Conservation (phyloP, 1,140 invertebrate genomes). For the Mamestra configurata region DNA sequence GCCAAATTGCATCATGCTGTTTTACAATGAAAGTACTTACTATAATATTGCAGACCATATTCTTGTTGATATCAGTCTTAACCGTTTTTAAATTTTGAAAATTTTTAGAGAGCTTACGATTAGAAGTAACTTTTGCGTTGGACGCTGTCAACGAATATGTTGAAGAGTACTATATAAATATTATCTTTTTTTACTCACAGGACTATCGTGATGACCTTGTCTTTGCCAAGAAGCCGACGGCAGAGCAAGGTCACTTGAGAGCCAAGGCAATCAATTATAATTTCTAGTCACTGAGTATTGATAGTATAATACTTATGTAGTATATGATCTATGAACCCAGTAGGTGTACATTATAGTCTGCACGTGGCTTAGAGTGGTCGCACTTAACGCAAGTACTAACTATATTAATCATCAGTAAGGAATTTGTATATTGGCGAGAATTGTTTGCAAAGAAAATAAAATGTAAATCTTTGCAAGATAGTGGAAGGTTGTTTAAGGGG, state of each 20-base stretch:
- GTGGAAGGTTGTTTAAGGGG: not conserved
- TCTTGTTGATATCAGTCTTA: no score
- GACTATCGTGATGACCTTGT: no score
- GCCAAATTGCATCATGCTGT: no score
- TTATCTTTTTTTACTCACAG: no score
- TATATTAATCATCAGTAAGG: slow-evolving; percentile 39
- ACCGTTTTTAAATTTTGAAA: no score
- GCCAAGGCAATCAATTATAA: not conserved
- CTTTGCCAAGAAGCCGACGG: no score
- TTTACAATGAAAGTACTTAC: no score
- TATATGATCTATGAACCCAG: slow-evolving; percentile 43
- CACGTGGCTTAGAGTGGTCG: slow-evolving; percentile 29
- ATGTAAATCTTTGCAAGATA: not conserved
- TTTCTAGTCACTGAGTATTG: not conserved
- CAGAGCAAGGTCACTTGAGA: not conserved
- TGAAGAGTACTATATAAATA: no score
- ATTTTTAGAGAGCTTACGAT: no score
- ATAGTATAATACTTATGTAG: not conserved
- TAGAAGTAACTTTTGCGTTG: no score
- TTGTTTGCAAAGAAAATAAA: not conserved
- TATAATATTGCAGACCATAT: no score
- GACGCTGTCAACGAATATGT: no score
- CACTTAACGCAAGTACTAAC: slow-evolving; percentile 27
- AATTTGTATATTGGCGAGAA: slow-evolving; percentile 13
- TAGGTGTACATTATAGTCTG: slow-evolving; percentile 26